Evolutionary conservation across 2,113 vertebrate species (phyloP).

Genomic region (Ciconia boyciana): DNA sequence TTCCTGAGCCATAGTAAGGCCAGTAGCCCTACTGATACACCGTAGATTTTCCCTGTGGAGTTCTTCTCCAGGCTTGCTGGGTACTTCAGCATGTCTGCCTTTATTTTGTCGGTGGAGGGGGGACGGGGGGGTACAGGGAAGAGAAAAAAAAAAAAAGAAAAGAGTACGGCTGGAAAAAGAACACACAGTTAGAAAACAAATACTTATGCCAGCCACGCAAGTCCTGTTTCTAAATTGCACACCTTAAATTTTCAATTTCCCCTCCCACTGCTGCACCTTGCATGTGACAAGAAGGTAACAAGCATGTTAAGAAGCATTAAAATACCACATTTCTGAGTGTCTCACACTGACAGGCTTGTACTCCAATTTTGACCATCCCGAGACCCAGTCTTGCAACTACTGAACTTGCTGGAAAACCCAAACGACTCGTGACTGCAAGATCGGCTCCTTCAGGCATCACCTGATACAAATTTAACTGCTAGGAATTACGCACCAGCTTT

Average conservation of each 20-base stretch:
- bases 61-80: not conserved
- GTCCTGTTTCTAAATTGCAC: not conserved
- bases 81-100: not conserved
- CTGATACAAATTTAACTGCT: not conserved
- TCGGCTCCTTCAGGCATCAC: not conserved
- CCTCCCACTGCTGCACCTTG: too few relatives aligned
- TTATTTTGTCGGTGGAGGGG: fast-evolving
- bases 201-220: not conserved
- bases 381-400: not conserved
- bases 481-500: not conserved
- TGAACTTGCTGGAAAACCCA: not conserved
- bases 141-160: not conserved
- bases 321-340: not conserved
- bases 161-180: not conserved
- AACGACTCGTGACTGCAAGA: not conserved
- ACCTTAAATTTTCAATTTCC: not conserved
- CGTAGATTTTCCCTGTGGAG: fast-evolving
- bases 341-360: not conserved
- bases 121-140: fast-evolving
- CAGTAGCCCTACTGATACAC: not conserved
- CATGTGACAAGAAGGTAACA: not conserved
- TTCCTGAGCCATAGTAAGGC: not conserved
- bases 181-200: not conserved
- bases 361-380: not conserved
- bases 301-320: not conserved